Evolutionary conservation across 2,888 invertebrate genomes (phyloP).

Genomic region (Hylaea fasciaria): DNA sequence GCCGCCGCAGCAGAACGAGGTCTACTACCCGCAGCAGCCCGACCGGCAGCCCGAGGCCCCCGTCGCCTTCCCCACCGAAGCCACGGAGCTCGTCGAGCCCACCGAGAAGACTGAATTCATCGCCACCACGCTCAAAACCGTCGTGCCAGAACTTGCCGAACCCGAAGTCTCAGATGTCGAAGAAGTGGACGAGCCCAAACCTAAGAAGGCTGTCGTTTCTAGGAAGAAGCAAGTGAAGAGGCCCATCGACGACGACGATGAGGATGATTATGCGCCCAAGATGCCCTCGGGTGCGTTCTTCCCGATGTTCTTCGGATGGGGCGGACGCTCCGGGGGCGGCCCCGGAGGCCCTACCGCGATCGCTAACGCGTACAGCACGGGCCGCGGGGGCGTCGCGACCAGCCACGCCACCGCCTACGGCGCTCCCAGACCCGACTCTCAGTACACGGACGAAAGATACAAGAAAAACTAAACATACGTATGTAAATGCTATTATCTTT

Average conservation of each 20-base stretch:
- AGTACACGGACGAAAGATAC: constrained; percentile 52
- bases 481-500: constrained; percentile 44
- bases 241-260: constrained; percentile 79
- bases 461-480: constrained; percentile 48
- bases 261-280: constrained; percentile 75
- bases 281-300: constrained; percentile 86
- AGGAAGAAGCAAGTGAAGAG: constrained; percentile 73
- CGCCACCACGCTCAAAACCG: constrained; percentile 63
- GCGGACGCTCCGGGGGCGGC: constrained; percentile 68
- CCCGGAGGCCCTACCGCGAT: constrained; percentile 87
- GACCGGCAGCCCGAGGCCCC: constrained; percentile 75
- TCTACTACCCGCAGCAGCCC: constrained; percentile 64
- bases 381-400: constrained; percentile 88
- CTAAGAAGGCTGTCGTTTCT: constrained; percentile 64
- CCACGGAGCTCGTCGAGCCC: constrained; percentile 64
- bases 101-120: constrained; percentile 65
- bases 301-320: constrained; percentile 87
- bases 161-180: constrained; percentile 71
- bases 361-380: constrained; percentile 90
- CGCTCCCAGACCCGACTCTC: constrained; percentile 79
- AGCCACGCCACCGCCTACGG: constrained; percentile 90
- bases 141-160: constrained; percentile 66
- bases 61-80: constrained; percentile 56
- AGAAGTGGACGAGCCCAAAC: constrained; percentile 66
- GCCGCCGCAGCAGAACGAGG: constrained; percentile 70